phyloP scores from a whole-genome alignment of 2,888 invertebrate species.

The Drosophila meridionalis region DNA sequence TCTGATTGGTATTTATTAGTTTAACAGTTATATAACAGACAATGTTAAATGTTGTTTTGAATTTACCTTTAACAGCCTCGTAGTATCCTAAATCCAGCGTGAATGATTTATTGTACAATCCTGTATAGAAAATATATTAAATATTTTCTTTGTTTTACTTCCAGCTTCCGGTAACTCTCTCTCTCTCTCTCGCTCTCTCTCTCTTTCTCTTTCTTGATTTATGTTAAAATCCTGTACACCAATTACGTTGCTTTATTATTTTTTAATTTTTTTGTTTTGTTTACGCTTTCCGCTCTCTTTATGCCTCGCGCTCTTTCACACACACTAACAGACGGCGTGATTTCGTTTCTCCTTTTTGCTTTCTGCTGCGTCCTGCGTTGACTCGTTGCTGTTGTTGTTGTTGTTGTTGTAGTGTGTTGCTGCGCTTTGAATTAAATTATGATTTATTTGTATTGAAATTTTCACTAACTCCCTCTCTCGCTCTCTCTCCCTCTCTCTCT shows the following conservation, averaged over 20 bases:
- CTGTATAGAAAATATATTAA: conserved; percentile 46
- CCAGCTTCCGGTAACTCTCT: conserved; percentile 28
- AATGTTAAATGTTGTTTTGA: not conserved
- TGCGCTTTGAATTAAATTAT: conserved; percentile 56
- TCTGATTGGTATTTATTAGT: conserved; percentile 27
- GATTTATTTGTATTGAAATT: conserved; percentile 55
- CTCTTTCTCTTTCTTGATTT: not conserved
- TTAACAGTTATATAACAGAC: conserved; percentile 26
- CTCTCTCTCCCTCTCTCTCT: conserved; percentile 26
- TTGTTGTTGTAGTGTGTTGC: conserved; percentile 38
- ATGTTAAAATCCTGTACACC: conserved; percentile 5
- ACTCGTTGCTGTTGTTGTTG: conserved; percentile 27
- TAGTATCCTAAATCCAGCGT: conserved; percentile 86
- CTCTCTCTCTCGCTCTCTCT: conserved; percentile 12
- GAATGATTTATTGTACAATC: conserved; percentile 79
- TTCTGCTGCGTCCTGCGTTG: conserved; percentile 39
- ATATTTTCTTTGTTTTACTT: conserved; percentile 39
- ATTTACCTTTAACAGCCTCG: conserved; percentile 85
- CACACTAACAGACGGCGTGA: conserved; percentile 53
- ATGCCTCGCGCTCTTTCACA: conserved; percentile 17
- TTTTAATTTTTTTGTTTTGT: conserved; percentile 26
- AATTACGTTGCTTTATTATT: conserved; percentile 6
- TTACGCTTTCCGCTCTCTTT: conserved; percentile 39
- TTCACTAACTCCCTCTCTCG: conserved; percentile 49
- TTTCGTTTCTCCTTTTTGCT: conserved; percentile 23